Base-by-base conservation (phyloP, 2,113 vertebrate species). In the Pelusios castaneus region DNA sequence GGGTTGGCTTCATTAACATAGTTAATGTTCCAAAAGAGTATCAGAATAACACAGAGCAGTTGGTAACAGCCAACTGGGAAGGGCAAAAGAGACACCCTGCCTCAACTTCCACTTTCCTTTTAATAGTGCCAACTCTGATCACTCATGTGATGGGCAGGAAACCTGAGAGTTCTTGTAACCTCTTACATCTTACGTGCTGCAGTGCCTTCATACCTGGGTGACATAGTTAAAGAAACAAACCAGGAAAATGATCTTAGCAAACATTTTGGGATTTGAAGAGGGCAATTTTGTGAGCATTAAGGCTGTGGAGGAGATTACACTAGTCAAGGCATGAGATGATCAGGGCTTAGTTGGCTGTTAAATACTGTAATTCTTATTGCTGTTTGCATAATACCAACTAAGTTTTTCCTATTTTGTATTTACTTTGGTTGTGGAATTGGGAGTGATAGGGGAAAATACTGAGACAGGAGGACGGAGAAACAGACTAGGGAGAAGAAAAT, bases 221-320 rank as follows among this genome's bases (percentile, higher is more conserved):
- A 80, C 11, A 34, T 34, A 21, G 60, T 70, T n/a, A 70, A 70
- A 79, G 41, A 45, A 87, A 89, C 60, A 93, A 89, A 88, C n/a
- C 0, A 5, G 55, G 76, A 87, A 70, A 84, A 90, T 88, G 34
- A 41, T 81, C 21, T 85, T 21, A 41, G 13, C 45, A 88, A 47
- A 38, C 63, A 22, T 38, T 70, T 70, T 22, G 78, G n/a, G 16
- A 9, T 76, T 85, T 47, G 25, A 38, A 90, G 67, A 24, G 41
- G 24, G 10, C 11, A 70, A 70, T 17, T 70, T 21, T 87, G 17
- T 21, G 80, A 89, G 29, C 2, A 79, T 84, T 2, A 13, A 88
- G 45, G 22, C 17, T 5, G 11, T 81, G 47, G 79, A 93, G 13
- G 34, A 34, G 82, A 31, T 80, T 73, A n/a, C 24, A 76, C 70